Base-by-base conservation (phyloP, 2,888 invertebrate species). In the Drosophila niveifrons region DNA sequence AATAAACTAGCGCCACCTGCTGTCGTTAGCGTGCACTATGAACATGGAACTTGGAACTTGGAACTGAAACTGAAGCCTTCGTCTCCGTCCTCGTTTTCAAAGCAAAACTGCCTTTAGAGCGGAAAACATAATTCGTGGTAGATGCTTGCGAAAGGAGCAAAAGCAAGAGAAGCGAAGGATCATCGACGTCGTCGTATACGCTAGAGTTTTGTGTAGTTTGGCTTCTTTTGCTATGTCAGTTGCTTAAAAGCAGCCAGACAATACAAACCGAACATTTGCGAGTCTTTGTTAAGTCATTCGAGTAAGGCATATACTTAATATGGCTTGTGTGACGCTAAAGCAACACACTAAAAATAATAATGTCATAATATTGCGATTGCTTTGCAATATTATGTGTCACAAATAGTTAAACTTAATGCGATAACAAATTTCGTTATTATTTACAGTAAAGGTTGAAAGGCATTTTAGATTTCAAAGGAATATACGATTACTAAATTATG, bases 1-100 rank as follows among this genome's bases (percentile, higher is more conserved):
- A 84, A 84, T 84, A 88, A 85, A 82, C 73, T 75, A 88, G 80
- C 82, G 77, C 83, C 83, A 84, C 83, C 83, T 84, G 88, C 83
- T 85, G 85, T 75, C 77, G 77, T 75, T 85, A 77, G 82, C 88
- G 77, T 82, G 80, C 75, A 78, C 65, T 68, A 65, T 31, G 61
- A 64, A 52, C 57, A 67, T 59, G 48, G 50, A 62, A 48, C 57
- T n/a, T 56, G 50, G 36, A 66, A 58, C 23, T 51, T n/a, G 36
- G 6, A 58, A 46, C 57, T 55, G 50, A 36, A 66, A 58, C 23
- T 51, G 39, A 47, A 48, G 39, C 28, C 61, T 13, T 34, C 28
- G n/a, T 28, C 18, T 10, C 34, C 31, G 9, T 31, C n/a, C 36
- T 11, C 36, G 36, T 36, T 3, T n/a, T 11, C 36, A 31, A n/a